phyloP scores from a whole-genome alignment of 2,797 vertebrate species.

The Anisognathus igniventris region DNA sequence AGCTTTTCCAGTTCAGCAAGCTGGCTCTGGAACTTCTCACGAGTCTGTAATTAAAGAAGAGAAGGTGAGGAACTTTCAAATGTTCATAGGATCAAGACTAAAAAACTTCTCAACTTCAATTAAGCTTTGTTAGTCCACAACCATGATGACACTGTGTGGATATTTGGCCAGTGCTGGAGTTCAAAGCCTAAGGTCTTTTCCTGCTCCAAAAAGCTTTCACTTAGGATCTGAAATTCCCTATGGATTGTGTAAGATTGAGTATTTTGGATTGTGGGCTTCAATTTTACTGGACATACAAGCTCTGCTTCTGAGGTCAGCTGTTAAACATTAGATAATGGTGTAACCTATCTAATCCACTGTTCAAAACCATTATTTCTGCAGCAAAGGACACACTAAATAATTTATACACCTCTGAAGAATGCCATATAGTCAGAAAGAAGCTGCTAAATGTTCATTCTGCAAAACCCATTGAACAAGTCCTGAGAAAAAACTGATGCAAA shows the following conservation, averaged over 20 bases:
- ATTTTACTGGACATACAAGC: neutral
- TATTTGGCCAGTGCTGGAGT: neutral
- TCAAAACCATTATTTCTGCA: neutral
- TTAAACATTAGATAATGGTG: neutral
- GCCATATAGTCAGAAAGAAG: neutral
- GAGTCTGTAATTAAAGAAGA: constrained; percentile 51
- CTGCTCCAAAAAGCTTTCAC: neutral
- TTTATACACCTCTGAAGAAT: neutral
- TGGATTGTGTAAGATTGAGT: neutral
- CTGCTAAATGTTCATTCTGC: neutral
- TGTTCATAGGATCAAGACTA: neutral
- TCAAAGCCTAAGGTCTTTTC: neutral
- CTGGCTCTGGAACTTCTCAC: constrained; percentile 77
- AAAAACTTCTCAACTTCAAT: neutral
- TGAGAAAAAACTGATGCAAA: neutral
- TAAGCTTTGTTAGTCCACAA: neutral
- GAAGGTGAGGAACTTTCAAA: neutral
- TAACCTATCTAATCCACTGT: neutral
- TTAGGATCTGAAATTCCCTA: neutral
- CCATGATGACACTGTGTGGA: neutral
- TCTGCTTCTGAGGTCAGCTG: neutral
- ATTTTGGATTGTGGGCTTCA: neutral
- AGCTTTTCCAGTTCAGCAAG: constrained; percentile 86
- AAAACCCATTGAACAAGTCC: neutral
- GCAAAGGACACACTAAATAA: neutral